Percentiles rank a stretch among this genome's conserved stretches.
Conservation (phyloP, 1,140 invertebrate genomes). For the Drosophila elegans region DNA sequence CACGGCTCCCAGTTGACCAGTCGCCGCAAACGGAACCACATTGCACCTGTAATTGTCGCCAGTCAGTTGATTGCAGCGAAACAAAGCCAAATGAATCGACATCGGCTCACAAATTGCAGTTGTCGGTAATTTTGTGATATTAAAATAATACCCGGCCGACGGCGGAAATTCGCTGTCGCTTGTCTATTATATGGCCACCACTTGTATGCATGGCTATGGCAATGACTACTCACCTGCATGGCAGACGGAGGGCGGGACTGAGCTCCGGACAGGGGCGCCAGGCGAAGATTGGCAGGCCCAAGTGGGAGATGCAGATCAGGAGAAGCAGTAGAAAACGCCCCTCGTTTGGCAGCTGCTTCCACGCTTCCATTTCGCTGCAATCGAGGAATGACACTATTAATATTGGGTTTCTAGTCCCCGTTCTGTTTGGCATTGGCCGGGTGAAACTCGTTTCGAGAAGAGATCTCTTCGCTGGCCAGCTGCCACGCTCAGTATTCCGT, state of each 20-base stretch:
- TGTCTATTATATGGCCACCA: slow-evolving; percentile 5
- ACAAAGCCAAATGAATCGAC: slow-evolving; percentile 39
- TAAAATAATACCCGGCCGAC: slow-evolving; percentile 63
- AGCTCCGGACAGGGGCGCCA: slow-evolving; percentile 84
- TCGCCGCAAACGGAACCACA: slow-evolving; percentile 83
- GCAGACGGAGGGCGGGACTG: slow-evolving; percentile 79
- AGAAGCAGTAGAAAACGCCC: slow-evolving; percentile 50
- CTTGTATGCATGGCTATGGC: not conserved
- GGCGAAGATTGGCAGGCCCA: slow-evolving; percentile 58
- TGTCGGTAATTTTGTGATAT: slow-evolving; percentile 61
- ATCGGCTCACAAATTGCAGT: slow-evolving; percentile 29
- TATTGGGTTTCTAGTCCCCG: slow-evolving; percentile 15
- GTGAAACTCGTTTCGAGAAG: slow-evolving; percentile 53
- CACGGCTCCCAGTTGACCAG: slow-evolving; percentile 82
- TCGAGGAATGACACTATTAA: slow-evolving; percentile 34
- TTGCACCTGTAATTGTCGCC: slow-evolving; percentile 81
- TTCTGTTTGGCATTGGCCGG: slow-evolving; percentile 5
- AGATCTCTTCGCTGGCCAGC: slow-evolving; percentile 31
- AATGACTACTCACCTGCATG: slow-evolving; percentile 77
- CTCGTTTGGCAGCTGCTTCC: slow-evolving; percentile 55
- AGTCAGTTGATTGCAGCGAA: slow-evolving; percentile 58
- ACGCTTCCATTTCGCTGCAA: slow-evolving; percentile 69
- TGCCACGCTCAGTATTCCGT: not conserved
- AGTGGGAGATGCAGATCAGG: slow-evolving; percentile 51
- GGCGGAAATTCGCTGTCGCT: slow-evolving; percentile 46